These are phyloP conservation scores for Melanocharis versteri DNA, from an alignment of 2,113 vertebrate species.

Conservation along the genomic window DNA sequence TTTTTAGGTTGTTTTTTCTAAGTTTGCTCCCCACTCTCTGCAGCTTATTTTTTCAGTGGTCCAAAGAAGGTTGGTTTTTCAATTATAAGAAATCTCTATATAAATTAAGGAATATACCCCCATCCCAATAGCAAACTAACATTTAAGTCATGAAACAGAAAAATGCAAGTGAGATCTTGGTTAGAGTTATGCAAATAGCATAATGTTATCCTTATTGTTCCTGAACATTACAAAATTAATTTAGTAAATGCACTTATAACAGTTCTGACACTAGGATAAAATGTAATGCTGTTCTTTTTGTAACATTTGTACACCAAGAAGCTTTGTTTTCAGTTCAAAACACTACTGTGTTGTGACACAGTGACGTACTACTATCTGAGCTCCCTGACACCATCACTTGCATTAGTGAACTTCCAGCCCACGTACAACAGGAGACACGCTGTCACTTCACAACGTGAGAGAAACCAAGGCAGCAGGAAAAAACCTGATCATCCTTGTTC, in stretches of 20 bases:
- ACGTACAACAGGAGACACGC: neutral
- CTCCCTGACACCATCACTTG: neutral
- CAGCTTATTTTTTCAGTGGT: neutral
- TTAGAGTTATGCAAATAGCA: neutral
- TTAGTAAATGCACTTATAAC: neutral
- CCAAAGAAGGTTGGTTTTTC: neutral
- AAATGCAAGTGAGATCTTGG: neutral
- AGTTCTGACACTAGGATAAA: neutral
- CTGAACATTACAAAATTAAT: neutral
- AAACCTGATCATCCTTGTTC: neutral
- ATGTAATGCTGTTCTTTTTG: neutral
- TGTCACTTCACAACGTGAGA: neutral
- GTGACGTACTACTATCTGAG: rapidly evolving
- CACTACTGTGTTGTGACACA: neutral
- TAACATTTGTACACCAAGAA: neutral
- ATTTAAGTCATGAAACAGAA: neutral
- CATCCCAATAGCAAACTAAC: neutral
- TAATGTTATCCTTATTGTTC: neutral
- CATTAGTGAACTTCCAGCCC: neutral
- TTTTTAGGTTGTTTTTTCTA: neutral
- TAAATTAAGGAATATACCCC: neutral
- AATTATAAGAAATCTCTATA: neutral
- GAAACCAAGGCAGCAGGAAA: neutral
- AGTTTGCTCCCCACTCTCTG: neutral
- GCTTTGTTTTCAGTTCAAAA: neutral